Evolutionary conservation across 2,113 vertebrate species (phyloP).

Genomic region (Coracopsis vasa): DNA sequence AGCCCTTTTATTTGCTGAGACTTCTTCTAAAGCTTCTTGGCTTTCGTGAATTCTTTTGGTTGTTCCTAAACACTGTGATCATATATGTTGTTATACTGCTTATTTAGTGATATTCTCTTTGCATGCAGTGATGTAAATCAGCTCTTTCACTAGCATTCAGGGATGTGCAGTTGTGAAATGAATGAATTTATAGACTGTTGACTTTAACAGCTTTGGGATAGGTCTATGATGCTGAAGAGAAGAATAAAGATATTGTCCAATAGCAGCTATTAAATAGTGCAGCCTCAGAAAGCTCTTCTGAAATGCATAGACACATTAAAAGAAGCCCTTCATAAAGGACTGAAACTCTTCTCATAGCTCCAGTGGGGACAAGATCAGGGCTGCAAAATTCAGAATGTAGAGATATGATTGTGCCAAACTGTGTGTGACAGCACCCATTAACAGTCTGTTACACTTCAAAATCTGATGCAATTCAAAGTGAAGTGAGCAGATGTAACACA

Average conservation of each 20-base stretch:
- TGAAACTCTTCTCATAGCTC: not conserved
- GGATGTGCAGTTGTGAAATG: not conserved
- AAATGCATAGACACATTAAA: not conserved
- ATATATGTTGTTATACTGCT: not conserved
- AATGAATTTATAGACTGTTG: not conserved
- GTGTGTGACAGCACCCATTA: not conserved
- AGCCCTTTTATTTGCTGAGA: not conserved
- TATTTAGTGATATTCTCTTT: not conserved
- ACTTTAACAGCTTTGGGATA: not conserved
- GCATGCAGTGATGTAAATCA: not conserved
- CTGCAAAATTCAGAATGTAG: not conserved
- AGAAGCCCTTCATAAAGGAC: not conserved
- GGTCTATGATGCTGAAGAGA: not conserved
- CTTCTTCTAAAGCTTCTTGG: not conserved
- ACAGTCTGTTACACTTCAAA: not conserved
- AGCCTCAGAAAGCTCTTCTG: not conserved
- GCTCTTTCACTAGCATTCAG: not conserved
- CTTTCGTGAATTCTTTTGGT: not conserved
- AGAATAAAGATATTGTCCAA: not conserved
- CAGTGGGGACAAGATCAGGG: not conserved
- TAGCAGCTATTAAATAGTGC: not conserved
- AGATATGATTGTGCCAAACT: not conserved
- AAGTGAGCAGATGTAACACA: constrained; percentile 21
- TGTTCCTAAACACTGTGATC: not conserved
- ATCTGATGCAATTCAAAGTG: not conserved